Conservation (phyloP, 2,113 vertebrate genomes). For the Corvus cornix region DNA sequence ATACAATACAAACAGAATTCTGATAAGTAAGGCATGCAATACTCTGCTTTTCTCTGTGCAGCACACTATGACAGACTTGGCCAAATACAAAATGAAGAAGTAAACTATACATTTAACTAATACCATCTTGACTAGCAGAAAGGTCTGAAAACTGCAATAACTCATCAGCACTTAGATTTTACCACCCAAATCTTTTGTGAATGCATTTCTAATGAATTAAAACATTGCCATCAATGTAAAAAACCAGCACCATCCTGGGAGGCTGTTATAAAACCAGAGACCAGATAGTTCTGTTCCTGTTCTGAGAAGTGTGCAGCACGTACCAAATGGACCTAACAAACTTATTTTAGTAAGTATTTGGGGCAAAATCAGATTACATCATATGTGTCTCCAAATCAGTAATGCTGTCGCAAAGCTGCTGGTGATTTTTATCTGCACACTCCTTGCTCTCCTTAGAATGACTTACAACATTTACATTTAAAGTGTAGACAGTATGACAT, state of each 20-base stretch:
- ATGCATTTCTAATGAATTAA: background rate
- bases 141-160: background rate
- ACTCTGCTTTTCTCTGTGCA: background rate
- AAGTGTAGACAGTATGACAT: background rate
- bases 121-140: background rate
- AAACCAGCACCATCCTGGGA: background rate
- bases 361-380: background rate
- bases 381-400: background rate
- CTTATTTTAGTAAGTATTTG: background rate
- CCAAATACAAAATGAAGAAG: background rate
- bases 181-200: background rate
- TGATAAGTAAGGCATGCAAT: background rate
- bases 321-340: background rate
- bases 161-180: background rate
- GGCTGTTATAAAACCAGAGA: background rate
- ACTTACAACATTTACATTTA: background rate
- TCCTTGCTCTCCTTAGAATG: background rate
- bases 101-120: background rate
- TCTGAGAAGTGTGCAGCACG: background rate
- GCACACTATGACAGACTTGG: background rate
- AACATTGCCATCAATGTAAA: background rate
- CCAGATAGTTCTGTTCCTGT: background rate
- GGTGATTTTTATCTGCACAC: background rate
- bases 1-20: background rate
- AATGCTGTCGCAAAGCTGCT: background rate